These are phyloP conservation scores for Mimachlamys varia DNA, from an alignment of 2,888 invertebrate species.

Conservation along the genomic window DNA sequence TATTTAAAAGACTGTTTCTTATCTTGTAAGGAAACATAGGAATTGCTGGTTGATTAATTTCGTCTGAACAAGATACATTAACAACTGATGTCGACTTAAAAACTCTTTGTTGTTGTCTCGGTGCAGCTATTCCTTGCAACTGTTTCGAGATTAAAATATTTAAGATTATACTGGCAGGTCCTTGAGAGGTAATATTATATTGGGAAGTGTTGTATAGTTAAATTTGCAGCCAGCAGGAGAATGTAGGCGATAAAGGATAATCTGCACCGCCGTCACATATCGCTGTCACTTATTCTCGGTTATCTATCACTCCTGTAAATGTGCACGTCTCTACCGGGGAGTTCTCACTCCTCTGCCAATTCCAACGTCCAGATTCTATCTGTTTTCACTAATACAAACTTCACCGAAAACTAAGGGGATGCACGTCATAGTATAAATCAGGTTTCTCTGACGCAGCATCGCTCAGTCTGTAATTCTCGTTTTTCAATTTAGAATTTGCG, in stretches of 20 bases:
- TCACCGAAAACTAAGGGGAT: not conserved
- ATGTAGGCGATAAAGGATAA: not conserved
- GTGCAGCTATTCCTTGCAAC: not conserved
- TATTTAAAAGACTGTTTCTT: too few species aligned
- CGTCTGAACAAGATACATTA: too few species aligned
- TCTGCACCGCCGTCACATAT: too few species aligned
- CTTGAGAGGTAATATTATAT: too few species aligned
- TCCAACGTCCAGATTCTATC: not conserved
- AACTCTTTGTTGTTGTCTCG: not conserved
- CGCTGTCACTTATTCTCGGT: too few species aligned
- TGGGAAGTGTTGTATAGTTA: not conserved
- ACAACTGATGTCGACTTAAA: too few species aligned
- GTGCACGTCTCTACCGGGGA: not conserved
- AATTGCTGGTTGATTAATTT: too few species aligned
- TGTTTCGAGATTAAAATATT: constrained; percentile 23
- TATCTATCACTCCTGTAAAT: too few species aligned
- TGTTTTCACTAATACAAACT: not conserved
- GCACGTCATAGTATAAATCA: not conserved
- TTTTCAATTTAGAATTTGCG: constrained; percentile 9
- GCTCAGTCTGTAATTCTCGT: not conserved
- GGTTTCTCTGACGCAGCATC: not conserved
- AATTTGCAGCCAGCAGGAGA: not conserved
- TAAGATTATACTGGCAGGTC: not conserved
- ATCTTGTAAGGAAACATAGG: too few species aligned
- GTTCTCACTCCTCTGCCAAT: not conserved